Conservation (phyloP, 2,888 invertebrate species). For the Apodemia zela region DNA sequence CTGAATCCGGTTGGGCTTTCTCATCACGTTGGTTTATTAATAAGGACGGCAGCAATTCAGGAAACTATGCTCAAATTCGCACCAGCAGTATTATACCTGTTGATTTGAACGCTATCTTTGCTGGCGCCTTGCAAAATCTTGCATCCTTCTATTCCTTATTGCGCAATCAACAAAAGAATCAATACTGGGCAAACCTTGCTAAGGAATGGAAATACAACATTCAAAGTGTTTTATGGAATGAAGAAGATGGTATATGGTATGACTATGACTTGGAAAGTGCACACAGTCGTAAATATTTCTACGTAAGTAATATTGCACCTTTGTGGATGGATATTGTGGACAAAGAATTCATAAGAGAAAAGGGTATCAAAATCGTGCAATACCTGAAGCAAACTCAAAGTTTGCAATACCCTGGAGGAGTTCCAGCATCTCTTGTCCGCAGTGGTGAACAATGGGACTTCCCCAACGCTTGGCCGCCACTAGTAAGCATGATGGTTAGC, state of each 20-base stretch:
- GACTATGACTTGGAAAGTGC: constrained; percentile 84
- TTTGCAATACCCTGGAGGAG: constrained; percentile 82
- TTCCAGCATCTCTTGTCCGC: constrained; percentile 84
- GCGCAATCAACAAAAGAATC: constrained; percentile 64
- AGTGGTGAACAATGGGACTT: constrained; percentile 90
- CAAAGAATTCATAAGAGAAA: constrained; percentile 43
- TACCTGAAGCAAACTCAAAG: constrained; percentile 74
- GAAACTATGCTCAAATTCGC: constrained; percentile 82
- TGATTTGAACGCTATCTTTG: constrained; percentile 89
- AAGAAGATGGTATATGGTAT: constrained; percentile 88
- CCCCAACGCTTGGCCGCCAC: constrained; percentile 92
- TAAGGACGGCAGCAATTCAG: constrained; percentile 77
- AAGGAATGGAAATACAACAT: constrained; percentile 82
- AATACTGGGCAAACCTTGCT: constrained; percentile 75
- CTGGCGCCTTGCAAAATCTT: constrained; percentile 83
- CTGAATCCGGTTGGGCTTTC: constrained; percentile 95
- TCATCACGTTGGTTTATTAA: constrained; percentile 88
- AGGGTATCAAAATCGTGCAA: constrained; percentile 72
- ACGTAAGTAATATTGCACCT: constrained; percentile 86
- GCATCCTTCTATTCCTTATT: constrained; percentile 80
- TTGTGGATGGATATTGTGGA: constrained; percentile 84
- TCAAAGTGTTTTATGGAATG: constrained; percentile 86
- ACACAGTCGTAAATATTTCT: constrained; percentile 83
- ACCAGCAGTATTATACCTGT: constrained; percentile 87
- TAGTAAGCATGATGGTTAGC: constrained; percentile 87